Evolutionary conservation across 2,113 vertebrate genomes (phyloP).

Genomic region (Perccottus glenii): DNA sequence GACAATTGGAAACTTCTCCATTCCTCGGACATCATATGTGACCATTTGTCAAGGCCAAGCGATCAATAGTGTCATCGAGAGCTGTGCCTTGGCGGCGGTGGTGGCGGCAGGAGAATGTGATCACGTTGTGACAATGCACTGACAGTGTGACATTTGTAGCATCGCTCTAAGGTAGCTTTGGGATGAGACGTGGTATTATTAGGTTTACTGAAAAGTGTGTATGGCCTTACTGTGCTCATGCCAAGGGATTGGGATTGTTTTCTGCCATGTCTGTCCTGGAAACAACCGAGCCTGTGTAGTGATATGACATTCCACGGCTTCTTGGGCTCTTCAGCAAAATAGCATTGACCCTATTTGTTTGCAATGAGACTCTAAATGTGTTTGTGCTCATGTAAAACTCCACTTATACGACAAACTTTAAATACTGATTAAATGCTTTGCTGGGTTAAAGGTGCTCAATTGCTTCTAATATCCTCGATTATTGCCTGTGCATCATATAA

Average conservation of each 20-base stretch:
- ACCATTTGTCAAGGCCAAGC: conserved; percentile 42
- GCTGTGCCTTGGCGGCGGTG: conserved; percentile 35
- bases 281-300: conserved; percentile 55
- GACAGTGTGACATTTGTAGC: conserved; percentile 48
- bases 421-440: not conserved
- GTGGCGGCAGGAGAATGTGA: conserved; percentile 34
- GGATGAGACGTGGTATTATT: conserved; percentile 55
- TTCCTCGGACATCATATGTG: conserved; percentile 44
- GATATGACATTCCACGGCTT: conserved; percentile 55
- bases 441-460: not conserved
- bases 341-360: conserved; percentile 31
- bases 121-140: conserved; percentile 45
- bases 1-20: conserved; percentile 42
- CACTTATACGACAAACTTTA: not conserved
- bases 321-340: conserved; percentile 53
- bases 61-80: conserved; percentile 57
- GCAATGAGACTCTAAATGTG: conserved; percentile 15
- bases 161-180: conserved; percentile 37
- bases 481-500: not conserved
- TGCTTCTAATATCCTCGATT: not conserved
- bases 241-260: conserved; percentile 53
- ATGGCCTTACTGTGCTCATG: conserved; percentile 41
- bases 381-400: not conserved
- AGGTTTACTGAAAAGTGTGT: conserved; percentile 58
- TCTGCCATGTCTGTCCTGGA: conserved; percentile 46